Conservation (phyloP, 2,113 vertebrate genomes). For the Solenodon paradoxus region DNA sequence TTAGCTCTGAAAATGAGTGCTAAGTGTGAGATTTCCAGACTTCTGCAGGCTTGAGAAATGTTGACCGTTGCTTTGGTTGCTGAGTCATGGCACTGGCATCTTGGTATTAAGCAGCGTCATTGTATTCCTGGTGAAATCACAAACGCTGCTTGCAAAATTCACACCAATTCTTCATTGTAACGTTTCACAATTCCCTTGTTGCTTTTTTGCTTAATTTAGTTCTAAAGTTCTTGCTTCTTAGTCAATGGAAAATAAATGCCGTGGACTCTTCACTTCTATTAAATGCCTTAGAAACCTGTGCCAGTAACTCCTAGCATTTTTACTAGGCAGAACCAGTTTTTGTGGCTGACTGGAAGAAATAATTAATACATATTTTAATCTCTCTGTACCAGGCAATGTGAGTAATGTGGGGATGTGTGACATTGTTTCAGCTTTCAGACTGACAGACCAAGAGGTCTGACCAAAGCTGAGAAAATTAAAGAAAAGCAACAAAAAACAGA, state of each 20-base stretch:
- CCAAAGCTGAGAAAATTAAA: neutral
- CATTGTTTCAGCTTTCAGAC: neutral
- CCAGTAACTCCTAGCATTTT: neutral
- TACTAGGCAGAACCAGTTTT: neutral
- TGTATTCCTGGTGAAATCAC: slow-evolving; percentile 56
- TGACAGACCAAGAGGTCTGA: neutral
- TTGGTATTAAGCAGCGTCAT: neutral
- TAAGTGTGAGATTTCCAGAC: neutral
- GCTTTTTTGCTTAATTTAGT: neutral
- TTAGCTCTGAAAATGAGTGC: neutral
- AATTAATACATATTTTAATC: neutral
- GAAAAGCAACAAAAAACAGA: neutral
- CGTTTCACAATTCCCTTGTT: neutral
- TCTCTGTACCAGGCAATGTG: neutral
- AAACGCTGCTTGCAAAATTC: slow-evolving; percentile 23
- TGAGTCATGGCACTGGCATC: slow-evolving; percentile 77
- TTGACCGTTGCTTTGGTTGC: slow-evolving; percentile 65
- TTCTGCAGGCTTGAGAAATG: neutral
- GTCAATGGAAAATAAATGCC: neutral
- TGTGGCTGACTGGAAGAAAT: neutral
- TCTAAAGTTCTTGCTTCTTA: neutral
- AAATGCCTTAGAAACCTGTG: neutral
- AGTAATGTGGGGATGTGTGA: neutral
- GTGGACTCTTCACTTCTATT: neutral
- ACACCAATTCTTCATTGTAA: neutral